Evolutionary conservation across 2,113 vertebrate genomes (phyloP), one percentile per base, ranked within the genome.

Genomic region (Chascanopsetta lugubris): DNA sequence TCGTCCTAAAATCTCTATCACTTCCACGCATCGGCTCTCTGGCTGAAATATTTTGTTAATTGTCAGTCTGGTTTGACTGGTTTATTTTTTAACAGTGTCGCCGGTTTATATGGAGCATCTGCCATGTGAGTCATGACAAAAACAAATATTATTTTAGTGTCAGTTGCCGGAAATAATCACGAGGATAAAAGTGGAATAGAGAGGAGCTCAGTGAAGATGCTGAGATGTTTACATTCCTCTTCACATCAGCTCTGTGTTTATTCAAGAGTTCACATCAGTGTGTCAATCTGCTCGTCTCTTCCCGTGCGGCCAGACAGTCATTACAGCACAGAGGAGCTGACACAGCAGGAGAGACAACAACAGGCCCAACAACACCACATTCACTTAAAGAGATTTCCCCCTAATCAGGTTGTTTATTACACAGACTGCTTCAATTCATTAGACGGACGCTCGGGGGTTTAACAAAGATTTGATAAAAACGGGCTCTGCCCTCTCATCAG

Each of bases 331-430:
- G 60, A 29, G 50, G 34, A 64, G 24, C 53, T 48, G 58, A 71
- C 75, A 38, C 81, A 79, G 72, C 84, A 70, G 58, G 74, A 63
- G 51, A 69, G 45, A 73, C 64, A 30, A 61, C 57, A 72, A 57
- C 66, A 38, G 34, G 34, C 34, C 34, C 34, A 15, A 38, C 34
- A 38, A 38, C 34, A 68, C 24, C 4, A 20, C 27, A 11, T 66
- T 51, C 45, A 15, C 68, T 25, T 51, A 48, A 75, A 70, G 72
- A 82, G 73, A 69, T 77, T 77, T 61, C 20, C 54, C 61, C 45
- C 6, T 86, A 77, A 84, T 82, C 81, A 45, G 34, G 24, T 27
- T 81, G 80, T 83, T 80, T 75, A 51, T 61, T 53, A 13, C 53
- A 17, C 32, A 27, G 45, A 24, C 66, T 43, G 69, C 10, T 57